phyloP scores from a whole-genome alignment of 2,888 invertebrate species.

The Athripsodes cinereus region DNA sequence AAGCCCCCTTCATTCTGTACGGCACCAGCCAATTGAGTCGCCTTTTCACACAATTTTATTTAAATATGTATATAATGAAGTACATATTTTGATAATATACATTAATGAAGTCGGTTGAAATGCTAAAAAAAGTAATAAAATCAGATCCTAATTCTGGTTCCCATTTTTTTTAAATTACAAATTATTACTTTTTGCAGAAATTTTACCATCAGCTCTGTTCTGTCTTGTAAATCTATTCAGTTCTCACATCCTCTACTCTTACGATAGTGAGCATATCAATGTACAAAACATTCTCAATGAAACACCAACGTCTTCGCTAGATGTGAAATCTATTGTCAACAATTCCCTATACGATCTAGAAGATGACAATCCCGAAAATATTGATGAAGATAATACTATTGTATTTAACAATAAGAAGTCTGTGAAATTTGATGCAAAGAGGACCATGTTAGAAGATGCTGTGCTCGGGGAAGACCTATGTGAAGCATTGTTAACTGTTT shows the following conservation, averaged over 20 bases:
- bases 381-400: background rate
- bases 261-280: slow-evolving; percentile 6
- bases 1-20: too few species aligned
- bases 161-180: too few species aligned
- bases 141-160: too few species aligned
- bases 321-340: background rate
- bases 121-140: too few species aligned
- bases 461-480: slow-evolving; percentile 19
- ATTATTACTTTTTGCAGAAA: slow-evolving; percentile 14
- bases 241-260: slow-evolving; percentile 6
- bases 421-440: slow-evolving; percentile 3
- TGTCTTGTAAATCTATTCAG: slow-evolving; percentile 21
- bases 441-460: slow-evolving; percentile 6
- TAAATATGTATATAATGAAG: too few species aligned
- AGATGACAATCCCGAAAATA: background rate
- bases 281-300: slow-evolving; percentile 12
- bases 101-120: too few species aligned
- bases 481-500: slow-evolving; percentile 13
- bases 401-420: background rate
- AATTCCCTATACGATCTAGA: background rate
- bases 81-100: too few species aligned
- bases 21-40: too few species aligned
- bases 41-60: too few species aligned
- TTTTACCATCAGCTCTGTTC: slow-evolving; percentile 15
- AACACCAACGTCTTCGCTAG: slow-evolving; percentile 4